Evolutionary conservation across 2,797 vertebrate species (phyloP), one percentile per base, ranked within the genome.

Genomic region (Poeciliopsis infans): DNA sequence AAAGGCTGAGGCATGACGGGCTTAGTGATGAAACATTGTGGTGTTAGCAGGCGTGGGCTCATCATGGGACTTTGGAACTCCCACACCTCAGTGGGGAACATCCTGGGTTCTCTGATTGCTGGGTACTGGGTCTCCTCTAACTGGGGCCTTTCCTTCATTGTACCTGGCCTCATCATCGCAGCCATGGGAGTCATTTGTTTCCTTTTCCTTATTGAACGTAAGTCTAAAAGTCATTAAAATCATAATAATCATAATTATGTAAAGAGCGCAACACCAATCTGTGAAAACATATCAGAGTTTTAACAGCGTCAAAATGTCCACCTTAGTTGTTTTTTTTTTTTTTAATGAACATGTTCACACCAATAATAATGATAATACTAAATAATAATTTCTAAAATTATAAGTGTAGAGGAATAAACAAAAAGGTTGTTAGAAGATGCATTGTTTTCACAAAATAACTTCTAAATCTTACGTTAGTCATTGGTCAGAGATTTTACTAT

Each of bases 61-160:
- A 97, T 99, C 92, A 99, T 99, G 98, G 98, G 98, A 0, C 86
- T 99, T 90, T 99, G 98, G 98, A 99, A 99, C 93, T 99, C 98
- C 0, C 98, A 99, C 92, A 99, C 98, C 0, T 99, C 98, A 0
- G 97, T 99, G 0, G 98, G 98, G 31, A 99, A 99, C 95, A 99
- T 99, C 78, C 80, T 98, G 59, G 98, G 98, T 36, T 99, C 98
- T 0, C 93, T 99, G 84, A 97, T 99, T 0, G 98, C 98, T 0
- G 98, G 97, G 0, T 81, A 88, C 84, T 99, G 96, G 93, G 98
- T 99, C 64, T 97, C 97, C 5, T 95, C 94, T 0, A 93, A 96
- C 66, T 99, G 98, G 98, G 98, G 98, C 23, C 36, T 99, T 88
- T 99, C 98, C 23, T 99, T 99, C 77, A 81, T 98, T 0, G 96